phyloP scores from a whole-genome alignment of 2,888 invertebrate species.

The Schizotus pectinicornis region DNA sequence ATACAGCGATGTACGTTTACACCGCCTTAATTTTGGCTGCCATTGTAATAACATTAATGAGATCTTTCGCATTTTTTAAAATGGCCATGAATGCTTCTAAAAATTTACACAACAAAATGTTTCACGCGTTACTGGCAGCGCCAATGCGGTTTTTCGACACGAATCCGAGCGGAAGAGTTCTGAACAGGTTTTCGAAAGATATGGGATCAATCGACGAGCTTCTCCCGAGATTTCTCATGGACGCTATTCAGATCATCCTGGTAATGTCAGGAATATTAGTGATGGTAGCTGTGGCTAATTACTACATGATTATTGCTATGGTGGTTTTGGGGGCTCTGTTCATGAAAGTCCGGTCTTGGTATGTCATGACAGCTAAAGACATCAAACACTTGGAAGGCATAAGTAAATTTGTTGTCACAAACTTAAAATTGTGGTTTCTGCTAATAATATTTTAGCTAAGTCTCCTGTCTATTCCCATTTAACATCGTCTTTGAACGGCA shows the following conservation, averaged over 20 bases:
- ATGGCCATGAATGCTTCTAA: constrained; percentile 78
- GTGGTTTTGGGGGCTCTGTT: constrained; percentile 68
- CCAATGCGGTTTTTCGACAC: constrained; percentile 80
- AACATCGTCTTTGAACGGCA: constrained; percentile 74
- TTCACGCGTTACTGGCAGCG: constrained; percentile 68
- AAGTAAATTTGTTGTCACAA: constrained; percentile 50
- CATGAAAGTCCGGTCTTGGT: constrained; percentile 67
- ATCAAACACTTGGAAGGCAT: constrained; percentile 69
- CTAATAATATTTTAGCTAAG: constrained; percentile 63
- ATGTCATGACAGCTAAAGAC: constrained; percentile 72
- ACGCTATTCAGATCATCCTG: constrained; percentile 66
- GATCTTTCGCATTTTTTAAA: constrained; percentile 74
- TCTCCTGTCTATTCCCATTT: constrained; percentile 84
- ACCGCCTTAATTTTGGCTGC: constrained; percentile 63
- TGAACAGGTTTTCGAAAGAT: constrained; percentile 84
- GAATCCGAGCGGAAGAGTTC: constrained; percentile 80
- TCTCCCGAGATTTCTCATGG: constrained; percentile 69
- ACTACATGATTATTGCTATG: constrained; percentile 68
- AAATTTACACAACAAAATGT: constrained; percentile 79
- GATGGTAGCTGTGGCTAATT: constrained; percentile 72
- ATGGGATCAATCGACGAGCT: constrained; percentile 80
- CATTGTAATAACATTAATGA: constrained; percentile 64
- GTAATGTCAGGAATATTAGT: constrained; percentile 72
- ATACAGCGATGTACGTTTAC: constrained; percentile 59
- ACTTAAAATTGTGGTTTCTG: not conserved